These are phyloP conservation scores for Myrmecophaga tridactyla DNA, from an alignment of 2,113 vertebrate genomes.

Conservation along the genomic window DNA sequence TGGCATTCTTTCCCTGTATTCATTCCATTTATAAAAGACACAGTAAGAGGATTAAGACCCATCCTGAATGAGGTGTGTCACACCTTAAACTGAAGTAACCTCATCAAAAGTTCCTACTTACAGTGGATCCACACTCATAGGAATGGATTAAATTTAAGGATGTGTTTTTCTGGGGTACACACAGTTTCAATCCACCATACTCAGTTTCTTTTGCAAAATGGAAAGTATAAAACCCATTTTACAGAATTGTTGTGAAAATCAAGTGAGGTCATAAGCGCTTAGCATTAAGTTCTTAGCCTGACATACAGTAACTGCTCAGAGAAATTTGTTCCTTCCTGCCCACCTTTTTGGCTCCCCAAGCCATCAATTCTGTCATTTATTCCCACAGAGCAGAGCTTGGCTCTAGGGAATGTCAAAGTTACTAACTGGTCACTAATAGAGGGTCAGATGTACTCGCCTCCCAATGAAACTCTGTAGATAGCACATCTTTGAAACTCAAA, in stretches of 20 bases:
- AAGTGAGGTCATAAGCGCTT: background rate
- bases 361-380: background rate
- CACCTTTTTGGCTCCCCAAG: background rate
- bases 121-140: too few species aligned
- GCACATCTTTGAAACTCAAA: background rate
- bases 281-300: background rate
- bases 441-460: background rate
- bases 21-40: too few species aligned
- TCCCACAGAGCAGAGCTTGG: background rate
- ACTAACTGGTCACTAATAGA: background rate
- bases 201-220: background rate
- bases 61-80: too few species aligned
- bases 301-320: background rate
- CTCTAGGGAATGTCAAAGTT: background rate
- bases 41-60: too few species aligned
- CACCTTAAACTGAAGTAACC: too few species aligned
- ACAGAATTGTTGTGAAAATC: background rate
- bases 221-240: background rate
- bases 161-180: too few species aligned
- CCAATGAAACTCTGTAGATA: background rate
- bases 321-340: background rate
- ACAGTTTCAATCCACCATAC: too few species aligned
- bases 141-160: too few species aligned
- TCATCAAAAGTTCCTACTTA: too few species aligned
- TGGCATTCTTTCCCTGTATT: too few species aligned